Conservation (phyloP, 2,888 invertebrate species). For the Microctonus hyperodae region DNA sequence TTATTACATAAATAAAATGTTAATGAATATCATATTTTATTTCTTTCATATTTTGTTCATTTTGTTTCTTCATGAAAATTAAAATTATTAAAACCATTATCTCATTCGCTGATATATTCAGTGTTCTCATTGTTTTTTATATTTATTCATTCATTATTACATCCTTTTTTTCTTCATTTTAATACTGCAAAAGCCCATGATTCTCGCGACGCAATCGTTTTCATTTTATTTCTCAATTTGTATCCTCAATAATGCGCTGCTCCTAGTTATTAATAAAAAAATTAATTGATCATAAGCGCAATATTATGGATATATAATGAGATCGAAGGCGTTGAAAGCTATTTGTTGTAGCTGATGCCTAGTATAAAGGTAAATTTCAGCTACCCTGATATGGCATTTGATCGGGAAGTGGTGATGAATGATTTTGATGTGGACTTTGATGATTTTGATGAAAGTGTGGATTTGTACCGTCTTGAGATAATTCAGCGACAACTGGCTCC, state of each 20-base stretch:
- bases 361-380: conserved; percentile 63
- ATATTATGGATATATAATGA: conserved; percentile 18
- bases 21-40: background rate
- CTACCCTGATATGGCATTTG: conserved; percentile 63
- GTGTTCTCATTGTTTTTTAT: no score
- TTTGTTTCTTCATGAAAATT: no score
- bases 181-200: conserved; percentile 31
- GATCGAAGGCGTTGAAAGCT: conserved; percentile 31
- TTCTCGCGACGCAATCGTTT: conserved; percentile 32
- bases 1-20: conserved; percentile 19
- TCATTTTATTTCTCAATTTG: background rate
- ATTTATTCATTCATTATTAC: conserved; percentile 16
- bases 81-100: no score
- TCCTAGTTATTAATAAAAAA: background rate
- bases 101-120: no score
- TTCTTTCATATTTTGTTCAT: conserved; percentile 21
- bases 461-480: conserved; percentile 61
- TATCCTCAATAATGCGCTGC: background rate
- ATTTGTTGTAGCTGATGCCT: conserved; percentile 44
- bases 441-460: conserved; percentile 61
- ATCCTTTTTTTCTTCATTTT: conserved; percentile 29
- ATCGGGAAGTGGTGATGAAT: conserved; percentile 60
- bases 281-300: background rate
- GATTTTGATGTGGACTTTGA: conserved; percentile 61
- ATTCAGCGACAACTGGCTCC: conserved; percentile 59